Percentiles rank a stretch among this genome's conserved stretches.
These are phyloP conservation scores for Camponotus floridanus DNA, from an alignment of 1,140 invertebrate species.

Conservation along the genomic window DNA sequence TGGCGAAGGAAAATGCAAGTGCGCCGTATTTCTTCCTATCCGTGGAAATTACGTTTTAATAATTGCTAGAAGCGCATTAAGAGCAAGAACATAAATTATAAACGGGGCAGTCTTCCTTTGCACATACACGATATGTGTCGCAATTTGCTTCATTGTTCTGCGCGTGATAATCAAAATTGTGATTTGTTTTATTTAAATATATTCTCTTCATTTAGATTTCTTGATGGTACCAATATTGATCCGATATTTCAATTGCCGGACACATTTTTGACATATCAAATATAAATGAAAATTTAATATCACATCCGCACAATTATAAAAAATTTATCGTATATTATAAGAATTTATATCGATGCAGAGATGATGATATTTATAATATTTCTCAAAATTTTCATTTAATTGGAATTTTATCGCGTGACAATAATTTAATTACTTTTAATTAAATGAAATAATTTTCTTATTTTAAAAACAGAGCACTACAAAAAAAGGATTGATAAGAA, in stretches of 20 bases:
- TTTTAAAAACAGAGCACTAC: too few species aligned
- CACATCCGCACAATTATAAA: neutral
- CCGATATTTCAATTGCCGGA: conserved; percentile 4
- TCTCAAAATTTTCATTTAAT: too few species aligned
- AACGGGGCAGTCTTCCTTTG: conserved; percentile 17
- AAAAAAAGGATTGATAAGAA: too few species aligned
- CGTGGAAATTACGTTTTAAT: conserved; percentile 72
- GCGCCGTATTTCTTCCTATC: conserved; percentile 60
- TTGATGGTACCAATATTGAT: conserved; percentile 26
- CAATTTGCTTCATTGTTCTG: conserved; percentile 67
- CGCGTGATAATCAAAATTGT: conserved; percentile 56
- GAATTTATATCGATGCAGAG: neutral
- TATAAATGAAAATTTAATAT: conserved; percentile 31
- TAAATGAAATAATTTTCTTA: too few species aligned
- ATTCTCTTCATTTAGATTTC: conserved; percentile 35
- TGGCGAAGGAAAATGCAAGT: conserved; percentile 40
- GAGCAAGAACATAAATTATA: conserved; percentile 67
- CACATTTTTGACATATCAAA: neutral
- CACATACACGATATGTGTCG: conserved; percentile 43
- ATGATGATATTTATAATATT: neutral
- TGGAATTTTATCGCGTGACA: too few species aligned
- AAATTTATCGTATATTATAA: neutral
- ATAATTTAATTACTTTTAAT: too few species aligned
- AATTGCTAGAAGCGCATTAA: conserved; percentile 68
- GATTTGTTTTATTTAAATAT: conserved; percentile 67